Conservation (phyloP, 2,888 invertebrate species). For the Cyrtodaria siliqua region DNA sequence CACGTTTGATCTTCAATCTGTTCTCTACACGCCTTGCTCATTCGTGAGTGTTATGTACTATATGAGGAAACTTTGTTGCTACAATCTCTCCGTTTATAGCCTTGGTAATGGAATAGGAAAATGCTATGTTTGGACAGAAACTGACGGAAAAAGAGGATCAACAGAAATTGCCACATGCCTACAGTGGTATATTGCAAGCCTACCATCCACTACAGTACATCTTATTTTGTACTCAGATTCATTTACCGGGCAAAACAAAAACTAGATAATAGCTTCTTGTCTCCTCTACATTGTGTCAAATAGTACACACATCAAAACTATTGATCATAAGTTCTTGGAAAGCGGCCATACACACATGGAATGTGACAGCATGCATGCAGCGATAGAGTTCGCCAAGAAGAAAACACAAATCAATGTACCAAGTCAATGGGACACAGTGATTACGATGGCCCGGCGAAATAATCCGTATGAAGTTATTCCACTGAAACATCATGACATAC, state of each 20-base stretch:
- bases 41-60: conserved; percentile 45
- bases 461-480: conserved; percentile 29
- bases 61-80: conserved; percentile 40
- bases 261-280: conserved; percentile 43
- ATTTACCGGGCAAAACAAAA: conserved; percentile 53
- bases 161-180: conserved; percentile 39
- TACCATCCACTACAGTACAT: conserved; percentile 20
- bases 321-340: conserved; percentile 46
- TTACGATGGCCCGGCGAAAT: conserved; percentile 23
- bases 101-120: conserved; percentile 18
- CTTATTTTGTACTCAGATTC: conserved; percentile 35
- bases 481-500: conserved; percentile 24
- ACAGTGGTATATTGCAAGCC: not conserved
- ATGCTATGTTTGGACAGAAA: conserved; percentile 26
- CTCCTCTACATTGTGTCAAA: conserved; percentile 14
- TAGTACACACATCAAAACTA: not conserved
- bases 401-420: conserved; percentile 37
- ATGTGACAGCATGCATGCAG: conserved; percentile 39
- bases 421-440: conserved; percentile 43
- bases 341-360: conserved; percentile 56
- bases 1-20: too few species aligned
- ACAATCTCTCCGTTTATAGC: conserved; percentile 40
- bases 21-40: too few species aligned
- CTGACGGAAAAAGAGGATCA: conserved; percentile 24
- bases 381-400: conserved; percentile 47